Evolutionary conservation across 2,888 invertebrate genomes (phyloP), one percentile per base, ranked within the genome.

Genomic region (Ennomos fuscantarius): DNA sequence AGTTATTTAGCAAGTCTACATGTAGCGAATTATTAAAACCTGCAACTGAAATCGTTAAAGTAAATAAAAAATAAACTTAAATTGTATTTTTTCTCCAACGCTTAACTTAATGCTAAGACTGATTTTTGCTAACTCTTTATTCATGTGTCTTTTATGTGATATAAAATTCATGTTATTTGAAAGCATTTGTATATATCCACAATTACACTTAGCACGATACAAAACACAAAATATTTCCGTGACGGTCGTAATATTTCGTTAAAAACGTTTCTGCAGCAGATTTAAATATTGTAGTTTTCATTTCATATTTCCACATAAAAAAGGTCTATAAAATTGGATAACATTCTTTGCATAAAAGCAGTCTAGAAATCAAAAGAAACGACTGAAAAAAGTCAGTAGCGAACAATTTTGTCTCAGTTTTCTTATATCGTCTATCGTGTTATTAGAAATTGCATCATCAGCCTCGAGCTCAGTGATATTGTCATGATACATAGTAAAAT

Each of bases 191-290:
- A 53, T 66, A 60, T 56, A 65, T 56, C 36, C 46, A 63, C 47
- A 50, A 55, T 58, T 62, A 57, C 55, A 45, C 62, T 64, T 68
- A 61, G 31, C 42, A 56, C 12, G 44, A 46, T n/a, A 50, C 34
- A 33, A 37, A 41, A 11, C 8, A 12, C 12, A 8, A 45, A 40
- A 35, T 24, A 24, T 24, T 24, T 24, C 24, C 24, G 6, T 24
- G 24, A 24, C 24, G 2, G 24, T n/a, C n/a, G n/a, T 24, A 24
- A 15, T 15, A 15, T 3, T 24, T 2, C 24, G 24, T 24, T 6
- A 24, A 24, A 24, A 24, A 24, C 24, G 24, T 24, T 24, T 6
- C 24, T 24, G 24, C 24, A 24, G 24, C 24, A 24, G 24, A 24
- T 24, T 6, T 6, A 24, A 6, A 24, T 6, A 24, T 24, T 24